Conservation (phyloP, 2,797 vertebrate species). For the Phrynocephalus guinanensis region DNA sequence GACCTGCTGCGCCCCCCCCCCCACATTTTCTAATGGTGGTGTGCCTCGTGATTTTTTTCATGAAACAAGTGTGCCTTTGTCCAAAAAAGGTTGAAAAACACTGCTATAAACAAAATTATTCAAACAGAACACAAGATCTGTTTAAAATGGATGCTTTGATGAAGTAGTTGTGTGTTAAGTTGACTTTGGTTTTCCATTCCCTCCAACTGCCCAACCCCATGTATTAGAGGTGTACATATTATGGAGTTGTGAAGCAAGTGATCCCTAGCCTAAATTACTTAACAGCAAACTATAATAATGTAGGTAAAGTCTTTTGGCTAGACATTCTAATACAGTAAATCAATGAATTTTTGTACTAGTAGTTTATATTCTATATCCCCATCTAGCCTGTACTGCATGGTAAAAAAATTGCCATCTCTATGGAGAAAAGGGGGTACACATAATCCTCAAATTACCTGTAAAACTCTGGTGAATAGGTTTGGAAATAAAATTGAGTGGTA, state of each 20-base stretch:
- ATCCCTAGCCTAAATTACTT: not conserved
- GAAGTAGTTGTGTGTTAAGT: slow-evolving; percentile 16
- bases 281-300: not conserved
- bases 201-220: no score
- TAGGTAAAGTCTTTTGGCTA: not conserved
- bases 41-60: no score
- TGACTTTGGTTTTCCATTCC: not conserved
- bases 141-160: not conserved
- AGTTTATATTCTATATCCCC: not conserved
- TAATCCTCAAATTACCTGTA: not conserved
- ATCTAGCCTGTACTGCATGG: not conserved
- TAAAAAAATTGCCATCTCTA: not conserved
- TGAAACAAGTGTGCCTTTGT: no score
- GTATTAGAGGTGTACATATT: not conserved
- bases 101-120: not conserved
- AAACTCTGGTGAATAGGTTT: not conserved
- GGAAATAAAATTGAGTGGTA: not conserved
- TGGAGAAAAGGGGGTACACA: not conserved
- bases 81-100: no score
- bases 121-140: not conserved
- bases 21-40: no score
- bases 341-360: not conserved
- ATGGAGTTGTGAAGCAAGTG: slow-evolving; percentile 1
- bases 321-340: not conserved
- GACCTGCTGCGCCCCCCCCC: no score